Conservation (phyloP, 2,113 vertebrate species). For the Nanger granti region DNA sequence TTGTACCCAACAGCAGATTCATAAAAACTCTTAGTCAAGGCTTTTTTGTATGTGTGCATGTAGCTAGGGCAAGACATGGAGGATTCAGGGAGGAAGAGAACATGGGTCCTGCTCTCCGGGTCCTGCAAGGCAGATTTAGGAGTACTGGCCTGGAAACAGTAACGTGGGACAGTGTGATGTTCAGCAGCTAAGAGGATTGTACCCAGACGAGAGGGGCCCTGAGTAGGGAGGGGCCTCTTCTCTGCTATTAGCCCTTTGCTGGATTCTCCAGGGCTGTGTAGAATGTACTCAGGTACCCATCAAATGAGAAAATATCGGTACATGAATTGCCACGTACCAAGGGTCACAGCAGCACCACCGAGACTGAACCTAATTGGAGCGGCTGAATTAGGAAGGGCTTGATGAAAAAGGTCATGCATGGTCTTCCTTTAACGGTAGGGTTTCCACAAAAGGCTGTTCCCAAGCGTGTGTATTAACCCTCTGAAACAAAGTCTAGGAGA, state of each 20-base stretch:
- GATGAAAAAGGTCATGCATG: not conserved
- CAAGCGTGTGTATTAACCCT: not conserved
- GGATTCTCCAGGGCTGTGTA: not conserved
- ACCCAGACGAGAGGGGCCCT: not conserved
- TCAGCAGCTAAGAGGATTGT: not conserved
- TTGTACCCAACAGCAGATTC: not conserved
- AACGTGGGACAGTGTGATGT: fast-evolving
- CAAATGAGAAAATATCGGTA: not conserved
- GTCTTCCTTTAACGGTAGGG: not conserved
- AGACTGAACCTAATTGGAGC: not conserved
- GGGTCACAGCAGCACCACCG: not conserved
- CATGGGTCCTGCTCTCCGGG: not conserved
- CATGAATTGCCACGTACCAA: not conserved
- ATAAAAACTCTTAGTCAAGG: not conserved
- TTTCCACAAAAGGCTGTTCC: not conserved
- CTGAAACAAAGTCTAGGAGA: not conserved
- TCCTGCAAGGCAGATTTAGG: not conserved
- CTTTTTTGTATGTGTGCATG: not conserved
- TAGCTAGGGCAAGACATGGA: fast-evolving
- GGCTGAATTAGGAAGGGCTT: not conserved
- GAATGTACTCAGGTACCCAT: no score
- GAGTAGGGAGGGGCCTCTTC: not conserved
- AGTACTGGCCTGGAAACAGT: not conserved
- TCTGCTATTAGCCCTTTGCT: not conserved
- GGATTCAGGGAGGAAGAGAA: not conserved